phyloP scores from a whole-genome alignment of 2,113 vertebrate species.

The Rhinopomastus cyanomelas region DNA sequence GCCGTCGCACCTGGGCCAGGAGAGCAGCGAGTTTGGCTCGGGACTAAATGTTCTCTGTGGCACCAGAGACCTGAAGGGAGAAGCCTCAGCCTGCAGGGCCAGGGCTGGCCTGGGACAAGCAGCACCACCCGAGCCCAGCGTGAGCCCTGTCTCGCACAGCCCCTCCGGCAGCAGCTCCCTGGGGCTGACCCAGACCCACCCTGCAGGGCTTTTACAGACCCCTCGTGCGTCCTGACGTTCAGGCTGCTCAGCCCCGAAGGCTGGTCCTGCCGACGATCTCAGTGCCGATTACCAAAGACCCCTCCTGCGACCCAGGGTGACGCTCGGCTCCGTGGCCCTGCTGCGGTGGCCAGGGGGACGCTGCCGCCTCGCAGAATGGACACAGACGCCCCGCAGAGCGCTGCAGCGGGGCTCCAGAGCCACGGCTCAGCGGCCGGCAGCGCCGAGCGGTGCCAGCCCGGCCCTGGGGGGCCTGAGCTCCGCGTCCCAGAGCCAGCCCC shows the following conservation, averaged over 20 bases:
- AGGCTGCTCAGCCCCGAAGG: not conserved
- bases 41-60: not conserved
- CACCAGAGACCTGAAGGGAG: not conserved
- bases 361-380: not conserved
- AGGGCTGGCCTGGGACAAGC: not conserved
- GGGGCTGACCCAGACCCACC: not conserved
- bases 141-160: not conserved
- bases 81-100: not conserved
- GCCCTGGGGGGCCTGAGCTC: accelerated
- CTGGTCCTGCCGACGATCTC: conserved; percentile 35
- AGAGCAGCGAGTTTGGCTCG: not conserved
- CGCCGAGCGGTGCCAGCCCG: not conserved
- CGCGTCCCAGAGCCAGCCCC: not conserved
- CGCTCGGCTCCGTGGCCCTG: not conserved
- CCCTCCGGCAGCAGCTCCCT: accelerated
- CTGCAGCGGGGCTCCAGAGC: not conserved
- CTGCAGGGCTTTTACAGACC: not conserved
- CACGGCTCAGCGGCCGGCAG: too few relatives aligned
- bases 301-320: conserved; percentile 37
- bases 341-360: not conserved
- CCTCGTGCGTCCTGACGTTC: not conserved
- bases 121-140: not conserved
- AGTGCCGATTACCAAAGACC: conserved; percentile 82
- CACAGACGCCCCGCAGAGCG: accelerated
- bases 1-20: accelerated